Evolutionary conservation across 2,797 vertebrate genomes (phyloP), one percentile per base, ranked within the genome.

Genomic region (Sebastes nivosus): DNA sequence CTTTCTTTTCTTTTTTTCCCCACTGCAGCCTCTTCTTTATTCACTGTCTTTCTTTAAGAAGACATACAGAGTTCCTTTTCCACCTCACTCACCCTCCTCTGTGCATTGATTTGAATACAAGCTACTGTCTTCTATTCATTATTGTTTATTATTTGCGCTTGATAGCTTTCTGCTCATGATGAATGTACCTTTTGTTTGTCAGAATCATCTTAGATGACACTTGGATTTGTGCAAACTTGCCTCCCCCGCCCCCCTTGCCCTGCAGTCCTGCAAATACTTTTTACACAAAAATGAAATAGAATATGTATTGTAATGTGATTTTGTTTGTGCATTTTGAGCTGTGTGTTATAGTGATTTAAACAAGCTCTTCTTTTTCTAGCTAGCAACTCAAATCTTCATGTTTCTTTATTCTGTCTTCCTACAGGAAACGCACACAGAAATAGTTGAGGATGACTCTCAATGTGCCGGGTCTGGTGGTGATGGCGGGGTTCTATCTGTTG

Each of bases 371-470:
- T 18, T 25, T 67, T 36, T 57, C 9, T 34, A 46, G 3, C 5
- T 18, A n/a, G 54, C 6, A n/a, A 4, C 18, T 70, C 5, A 60
- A 22, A 60, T 54, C n/a, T 12, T 82, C 4, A 64, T 24, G 11
- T 29, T 68, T 77, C 6, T 72, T 59, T 34, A 16, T 75, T 61
- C 24, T 80, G 66, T 90, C 66, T 85, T 27, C 79, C 36, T n/a
- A 38, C 87, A 93, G 90, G 77, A 80, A 52, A 57, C 32, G 0
- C 60, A 38, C 2, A 14, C 38, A 60, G 34, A 60, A 24, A 50
- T 57, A 58, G 50, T 4, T 58, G 27, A 88, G 77, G 80, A 97
- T 97, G 96, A 73, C 89, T 85, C 88, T 97, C 32, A 96, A 97
- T 75, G 73, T 97, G 67, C 91, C 94, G 4, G 96, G 96, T 50